A percentile compares a stretch with the other conserved stretches of the same genome.
Conservation (phyloP, 1,140 invertebrate genomes). For the Cheumatopsyche charites region DNA sequence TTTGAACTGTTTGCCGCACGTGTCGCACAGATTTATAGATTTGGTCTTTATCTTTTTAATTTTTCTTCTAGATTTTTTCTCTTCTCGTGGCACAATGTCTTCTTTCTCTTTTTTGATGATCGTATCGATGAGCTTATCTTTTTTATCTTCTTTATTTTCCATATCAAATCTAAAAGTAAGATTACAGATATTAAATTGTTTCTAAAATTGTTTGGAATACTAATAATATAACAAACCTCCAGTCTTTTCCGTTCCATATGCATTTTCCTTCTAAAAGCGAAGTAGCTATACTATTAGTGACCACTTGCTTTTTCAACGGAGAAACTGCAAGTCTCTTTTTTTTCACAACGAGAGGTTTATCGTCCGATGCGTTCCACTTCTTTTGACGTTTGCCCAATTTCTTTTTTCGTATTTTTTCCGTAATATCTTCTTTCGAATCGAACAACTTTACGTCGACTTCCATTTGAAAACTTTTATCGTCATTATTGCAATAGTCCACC, state of each 20-base stretch:
- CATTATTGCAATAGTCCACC: constrained; percentile 12
- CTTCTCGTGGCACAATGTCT: constrained; percentile 20
- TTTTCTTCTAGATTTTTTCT: constrained; percentile 34
- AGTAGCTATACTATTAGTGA: constrained; percentile 44
- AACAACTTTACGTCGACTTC: constrained; percentile 39
- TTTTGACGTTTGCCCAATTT: constrained; percentile 40
- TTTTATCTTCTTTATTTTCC: constrained; percentile 12
- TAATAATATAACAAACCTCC: no score
- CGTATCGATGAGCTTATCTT: background rate
- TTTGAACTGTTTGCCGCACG: constrained; percentile 45
- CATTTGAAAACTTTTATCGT: constrained; percentile 39
- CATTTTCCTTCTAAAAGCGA: constrained; percentile 45
- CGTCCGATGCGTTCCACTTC: constrained; percentile 40
- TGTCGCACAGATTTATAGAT: constrained; percentile 43
- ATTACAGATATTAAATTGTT: no score
- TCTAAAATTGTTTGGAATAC: no score
- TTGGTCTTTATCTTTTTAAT: constrained; percentile 40
- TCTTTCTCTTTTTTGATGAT: constrained; percentile 35
- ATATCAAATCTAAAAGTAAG: constrained; percentile 39
- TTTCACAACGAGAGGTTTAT: constrained; percentile 31
- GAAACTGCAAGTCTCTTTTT: constrained; percentile 31
- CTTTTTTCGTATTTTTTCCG: constrained; percentile 33
- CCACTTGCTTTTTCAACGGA: constrained; percentile 30
- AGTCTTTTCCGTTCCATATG: constrained; percentile 44
- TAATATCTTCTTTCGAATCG: constrained; percentile 17